Evolutionary conservation across 2,797 vertebrate species (phyloP), one percentile per base, ranked within the genome.

Genomic region (Sphenopsis melanotis): DNA sequence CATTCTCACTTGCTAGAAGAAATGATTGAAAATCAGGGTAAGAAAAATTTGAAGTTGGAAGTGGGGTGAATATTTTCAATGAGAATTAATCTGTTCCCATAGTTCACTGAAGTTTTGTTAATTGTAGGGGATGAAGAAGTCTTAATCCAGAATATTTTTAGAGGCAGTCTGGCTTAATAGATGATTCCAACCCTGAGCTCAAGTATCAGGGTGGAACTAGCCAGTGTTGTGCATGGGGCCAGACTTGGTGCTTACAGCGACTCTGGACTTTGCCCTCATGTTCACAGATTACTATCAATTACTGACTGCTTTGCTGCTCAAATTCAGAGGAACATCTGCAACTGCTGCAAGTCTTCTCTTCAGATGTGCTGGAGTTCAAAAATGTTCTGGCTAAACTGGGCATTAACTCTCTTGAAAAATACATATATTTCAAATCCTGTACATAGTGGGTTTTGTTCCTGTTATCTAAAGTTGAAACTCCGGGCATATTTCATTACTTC

Each of bases 351-450:
- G 20, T 47, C 6, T 50, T 46, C 3, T 74, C 12, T 32, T 79
- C 15, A 39, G 18, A 9, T 24, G 21, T 55, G 5, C 16, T 79
- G 52, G 27, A 11, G 22, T 74, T 61, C 14, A n/a, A 23, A 56
- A 65, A 18, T 4, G 5, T 26, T 12, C 7, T 65, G 41, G 12
- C 7, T 89, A 60, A 82, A 75, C 12, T 60, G 49, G 14, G 4
- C 10, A 10, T 66, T 83, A 52, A 30, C 12, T 44, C 5, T 34
- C 3, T n/a, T 46, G 27, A 79, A 32, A 90, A 81, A 30, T 39
- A 12, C 0, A 0, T 29, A 0, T 42, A 5, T 90, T 14, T 91
- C 17, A 41, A 11, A 44, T 55, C 11, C 57, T 37, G 1, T 10
- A 23, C 6, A 18, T 2, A 15, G 16, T 60, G 36, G 32, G 0